These are phyloP conservation scores for Pyxicephalus adspersus DNA, from an alignment of 2,113 vertebrate species.

Conservation along the genomic window DNA sequence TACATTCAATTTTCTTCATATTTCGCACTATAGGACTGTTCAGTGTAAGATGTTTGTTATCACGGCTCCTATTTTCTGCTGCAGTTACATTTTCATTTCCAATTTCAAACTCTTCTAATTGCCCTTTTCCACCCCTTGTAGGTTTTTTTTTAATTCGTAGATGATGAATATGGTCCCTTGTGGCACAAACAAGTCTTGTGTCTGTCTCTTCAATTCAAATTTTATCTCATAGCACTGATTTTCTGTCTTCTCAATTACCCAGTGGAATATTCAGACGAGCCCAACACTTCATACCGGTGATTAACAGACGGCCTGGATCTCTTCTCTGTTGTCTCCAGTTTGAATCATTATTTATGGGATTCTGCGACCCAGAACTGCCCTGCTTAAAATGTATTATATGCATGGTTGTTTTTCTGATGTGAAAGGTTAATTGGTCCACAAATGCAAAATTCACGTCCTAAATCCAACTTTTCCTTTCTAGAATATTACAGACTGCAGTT, in stretches of 20 bases:
- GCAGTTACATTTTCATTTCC: not conserved
- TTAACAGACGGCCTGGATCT: conserved; percentile 7
- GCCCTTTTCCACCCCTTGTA: not conserved
- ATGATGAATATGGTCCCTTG: conserved; percentile 6
- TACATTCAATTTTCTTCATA: too few relatives aligned
- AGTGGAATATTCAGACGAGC: conserved; percentile 14
- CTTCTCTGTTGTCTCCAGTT: not conserved
- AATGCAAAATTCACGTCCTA: too few relatives aligned
- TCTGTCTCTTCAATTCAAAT: not conserved
- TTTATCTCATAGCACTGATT: conserved; percentile 14
- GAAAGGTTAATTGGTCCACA: too few relatives aligned
- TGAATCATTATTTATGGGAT: not conserved
- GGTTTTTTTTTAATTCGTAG: not conserved
- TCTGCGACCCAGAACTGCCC: not conserved
- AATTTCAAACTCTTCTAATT: conserved; percentile 16
- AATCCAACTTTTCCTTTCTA: too few relatives aligned
- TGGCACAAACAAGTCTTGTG: not conserved
- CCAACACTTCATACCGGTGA: not conserved
- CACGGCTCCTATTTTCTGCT: not conserved
- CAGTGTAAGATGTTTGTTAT: not conserved
- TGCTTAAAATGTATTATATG: conserved; percentile 16
- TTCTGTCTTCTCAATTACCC: conserved; percentile 26
- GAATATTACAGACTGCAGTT: too few relatives aligned
- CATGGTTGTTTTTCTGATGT: not conserved
- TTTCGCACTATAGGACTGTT: not conserved